Conservation (phyloP, 2,797 vertebrate genomes). For the Austrolebias charrua region DNA sequence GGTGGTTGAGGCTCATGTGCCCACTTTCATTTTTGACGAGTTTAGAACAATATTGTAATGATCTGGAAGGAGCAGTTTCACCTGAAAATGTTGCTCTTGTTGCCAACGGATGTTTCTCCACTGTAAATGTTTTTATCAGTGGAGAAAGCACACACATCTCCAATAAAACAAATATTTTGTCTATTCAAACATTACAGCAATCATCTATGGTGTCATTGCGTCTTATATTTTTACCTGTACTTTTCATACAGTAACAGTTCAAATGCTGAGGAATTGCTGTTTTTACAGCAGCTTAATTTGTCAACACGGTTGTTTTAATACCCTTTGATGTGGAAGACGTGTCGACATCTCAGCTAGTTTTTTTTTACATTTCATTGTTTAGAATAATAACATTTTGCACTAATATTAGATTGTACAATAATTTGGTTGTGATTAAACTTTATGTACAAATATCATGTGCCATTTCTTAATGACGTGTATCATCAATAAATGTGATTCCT, state of each 20-base stretch:
- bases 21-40: slow-evolving; percentile 97
- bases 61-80: slow-evolving; percentile 27
- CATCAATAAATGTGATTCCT: slow-evolving; percentile 55
- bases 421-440: slow-evolving; percentile 19
- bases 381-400: slow-evolving; percentile 51
- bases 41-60: slow-evolving; percentile 91
- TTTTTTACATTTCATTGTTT: slow-evolving; percentile 44
- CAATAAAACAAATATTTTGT: background rate
- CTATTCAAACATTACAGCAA: background rate
- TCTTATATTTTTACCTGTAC: slow-evolving; percentile 1
- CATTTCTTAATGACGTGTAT: slow-evolving; percentile 38
- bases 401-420: slow-evolving; percentile 54
- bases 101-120: slow-evolving; percentile 21
- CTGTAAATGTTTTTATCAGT: slow-evolving; percentile 7
- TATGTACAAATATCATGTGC: slow-evolving; percentile 38
- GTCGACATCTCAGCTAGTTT: slow-evolving; percentile 12
- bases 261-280: background rate
- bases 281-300: slow-evolving; percentile 1
- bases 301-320: background rate
- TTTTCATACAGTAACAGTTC: slow-evolving; percentile 5
- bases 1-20: slow-evolving; percentile 97
- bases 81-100: slow-evolving; percentile 9
- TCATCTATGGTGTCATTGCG: background rate
- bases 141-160: slow-evolving; percentile 9
- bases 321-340: background rate